Conservation (phyloP, 2,888 invertebrate species). For the Chironomus riparius region DNA sequence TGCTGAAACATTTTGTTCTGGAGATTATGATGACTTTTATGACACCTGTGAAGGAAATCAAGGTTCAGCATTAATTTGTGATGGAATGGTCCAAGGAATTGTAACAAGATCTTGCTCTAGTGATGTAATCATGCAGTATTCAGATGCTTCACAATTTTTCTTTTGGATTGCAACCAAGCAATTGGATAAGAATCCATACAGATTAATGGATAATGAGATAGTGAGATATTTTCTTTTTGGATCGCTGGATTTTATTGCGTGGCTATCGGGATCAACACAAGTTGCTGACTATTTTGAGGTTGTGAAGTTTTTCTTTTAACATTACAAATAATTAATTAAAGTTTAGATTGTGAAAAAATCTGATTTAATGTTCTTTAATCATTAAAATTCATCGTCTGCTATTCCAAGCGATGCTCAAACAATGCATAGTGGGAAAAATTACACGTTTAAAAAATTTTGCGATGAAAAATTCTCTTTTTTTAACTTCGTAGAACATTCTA, state of each 20-base stretch:
- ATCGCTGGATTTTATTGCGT: neutral
- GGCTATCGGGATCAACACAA: neutral
- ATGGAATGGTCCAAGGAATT: neutral
- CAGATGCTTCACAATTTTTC: constrained; percentile 10
- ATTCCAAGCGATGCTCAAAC: too few relatives aligned
- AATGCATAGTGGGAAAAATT: too few relatives aligned
- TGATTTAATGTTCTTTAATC: neutral
- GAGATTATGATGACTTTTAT: neutral
- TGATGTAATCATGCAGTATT: neutral
- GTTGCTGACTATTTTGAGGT: constrained; percentile 18
- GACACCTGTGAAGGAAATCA: neutral
- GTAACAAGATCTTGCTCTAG: neutral
- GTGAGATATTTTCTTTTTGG: neutral
- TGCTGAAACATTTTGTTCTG: constrained; percentile 9
- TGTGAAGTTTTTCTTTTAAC: constrained; percentile 13
- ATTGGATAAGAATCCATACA: neutral
- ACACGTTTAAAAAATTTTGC: too few relatives aligned
- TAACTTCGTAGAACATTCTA: too few relatives aligned
- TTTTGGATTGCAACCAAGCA: constrained; percentile 3
- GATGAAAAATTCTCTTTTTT: too few relatives aligned
- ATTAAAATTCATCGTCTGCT: too few relatives aligned
- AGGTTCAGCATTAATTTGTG: constrained; percentile 8
- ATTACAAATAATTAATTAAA: neutral
- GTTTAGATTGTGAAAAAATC: neutral
- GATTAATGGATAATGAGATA: neutral